Evolutionary conservation across 2,797 vertebrate species (phyloP).

Genomic region (Enteromius trimaculatus): DNA sequence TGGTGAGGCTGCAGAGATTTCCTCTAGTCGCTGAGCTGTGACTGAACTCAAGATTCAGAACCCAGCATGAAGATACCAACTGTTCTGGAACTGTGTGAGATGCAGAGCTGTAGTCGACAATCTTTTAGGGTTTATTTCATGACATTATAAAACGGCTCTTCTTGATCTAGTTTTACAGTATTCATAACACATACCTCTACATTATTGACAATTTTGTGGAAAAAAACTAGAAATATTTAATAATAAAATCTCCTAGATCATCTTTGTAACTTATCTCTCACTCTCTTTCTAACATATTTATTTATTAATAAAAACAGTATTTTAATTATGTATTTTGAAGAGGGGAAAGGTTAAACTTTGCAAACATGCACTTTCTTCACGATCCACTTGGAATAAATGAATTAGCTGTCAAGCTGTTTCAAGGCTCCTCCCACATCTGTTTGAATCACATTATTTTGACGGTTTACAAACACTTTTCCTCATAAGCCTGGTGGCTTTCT

Average conservation of each 20-base stretch:
- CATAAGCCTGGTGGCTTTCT: constrained; percentile 13
- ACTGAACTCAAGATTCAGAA: constrained; percentile 41
- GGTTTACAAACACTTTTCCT: constrained; percentile 1
- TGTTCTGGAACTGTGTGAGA: constrained; percentile 43
- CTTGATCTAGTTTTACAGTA: background rate
- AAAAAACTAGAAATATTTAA: background rate
- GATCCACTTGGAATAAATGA: background rate
- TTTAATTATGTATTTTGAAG: background rate
- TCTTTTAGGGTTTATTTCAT: constrained; percentile 17
- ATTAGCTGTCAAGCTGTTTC: constrained; percentile 7
- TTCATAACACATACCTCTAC: background rate
- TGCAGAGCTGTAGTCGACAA: constrained; percentile 26
- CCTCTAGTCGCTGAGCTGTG: constrained; percentile 52
- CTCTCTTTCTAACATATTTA: background rate
- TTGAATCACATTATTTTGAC: constrained; percentile 14
- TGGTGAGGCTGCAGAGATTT: constrained; percentile 48
- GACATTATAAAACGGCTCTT: constrained; percentile 3
- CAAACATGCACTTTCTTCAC: background rate
- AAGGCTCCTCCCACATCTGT: constrained; percentile 9
- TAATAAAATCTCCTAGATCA: background rate
- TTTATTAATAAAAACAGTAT: background rate
- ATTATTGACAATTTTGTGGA: background rate
- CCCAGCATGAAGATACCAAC: constrained; percentile 48
- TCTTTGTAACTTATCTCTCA: background rate
- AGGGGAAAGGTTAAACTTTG: background rate